Evolutionary conservation across 2,113 vertebrate species (phyloP).

Genomic region (Rhagologus leucostigma): DNA sequence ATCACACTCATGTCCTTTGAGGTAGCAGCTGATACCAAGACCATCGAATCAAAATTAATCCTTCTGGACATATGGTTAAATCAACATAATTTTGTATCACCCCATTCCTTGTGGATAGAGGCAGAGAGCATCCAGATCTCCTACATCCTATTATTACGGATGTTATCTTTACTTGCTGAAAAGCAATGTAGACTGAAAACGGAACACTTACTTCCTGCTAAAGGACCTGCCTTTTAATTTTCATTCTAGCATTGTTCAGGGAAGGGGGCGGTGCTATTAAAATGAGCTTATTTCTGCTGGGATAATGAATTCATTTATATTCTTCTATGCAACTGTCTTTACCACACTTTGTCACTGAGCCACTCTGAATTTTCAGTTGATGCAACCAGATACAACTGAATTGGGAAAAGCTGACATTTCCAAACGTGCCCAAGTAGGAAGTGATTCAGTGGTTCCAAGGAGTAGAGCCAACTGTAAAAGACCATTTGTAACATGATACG

Average conservation of each 20-base stretch:
- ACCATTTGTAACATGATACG: constrained; percentile 27
- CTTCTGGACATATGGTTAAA: not conserved
- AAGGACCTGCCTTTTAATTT: not conserved
- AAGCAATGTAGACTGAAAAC: not conserved
- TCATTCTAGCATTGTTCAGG: not conserved
- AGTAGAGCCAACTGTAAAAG: constrained; percentile 31
- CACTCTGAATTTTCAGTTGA: not conserved
- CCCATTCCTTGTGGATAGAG: not conserved
- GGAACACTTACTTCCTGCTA: not conserved
- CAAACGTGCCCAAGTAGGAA: constrained; percentile 8
- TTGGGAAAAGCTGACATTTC: constrained; percentile 52
- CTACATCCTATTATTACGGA: not conserved
- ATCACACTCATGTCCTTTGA: not conserved
- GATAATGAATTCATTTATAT: not conserved
- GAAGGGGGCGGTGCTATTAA: not conserved
- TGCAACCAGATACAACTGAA: not conserved
- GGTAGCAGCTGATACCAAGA: not conserved
- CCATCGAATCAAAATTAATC: not conserved
- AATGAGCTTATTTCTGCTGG: not conserved
- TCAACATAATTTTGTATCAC: not conserved
- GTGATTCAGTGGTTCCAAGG: constrained; percentile 41
- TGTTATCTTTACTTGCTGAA: not conserved
- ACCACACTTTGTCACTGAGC: not conserved
- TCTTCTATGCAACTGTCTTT: not conserved
- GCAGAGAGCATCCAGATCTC: not conserved